Conservation (phyloP, 2,113 vertebrate genomes). For the Marcusenius ussheri region DNA sequence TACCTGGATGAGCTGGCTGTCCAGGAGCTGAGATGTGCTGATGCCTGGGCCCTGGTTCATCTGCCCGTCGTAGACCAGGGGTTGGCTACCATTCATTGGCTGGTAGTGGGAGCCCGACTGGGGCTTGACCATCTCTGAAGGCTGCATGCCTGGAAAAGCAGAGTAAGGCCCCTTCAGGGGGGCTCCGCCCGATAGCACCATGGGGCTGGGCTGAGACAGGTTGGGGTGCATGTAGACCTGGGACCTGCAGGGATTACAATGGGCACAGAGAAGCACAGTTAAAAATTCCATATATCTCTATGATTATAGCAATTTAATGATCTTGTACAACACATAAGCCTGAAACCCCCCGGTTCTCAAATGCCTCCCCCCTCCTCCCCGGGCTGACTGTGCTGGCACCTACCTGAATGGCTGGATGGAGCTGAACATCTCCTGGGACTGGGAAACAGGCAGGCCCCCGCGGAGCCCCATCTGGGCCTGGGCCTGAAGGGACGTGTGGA, state of each 20-base stretch:
- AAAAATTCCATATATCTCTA: background rate
- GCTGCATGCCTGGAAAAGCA: constrained; percentile 88
- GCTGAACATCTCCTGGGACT: constrained; percentile 97
- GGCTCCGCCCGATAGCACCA: constrained; percentile 88
- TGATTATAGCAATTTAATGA: background rate
- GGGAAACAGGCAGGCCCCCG: constrained; percentile 87
- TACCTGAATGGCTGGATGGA: constrained; percentile 94
- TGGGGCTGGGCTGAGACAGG: constrained; percentile 85
- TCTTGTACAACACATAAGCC: background rate
- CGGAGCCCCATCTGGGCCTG: constrained; percentile 90
- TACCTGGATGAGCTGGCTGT: constrained; percentile 96
- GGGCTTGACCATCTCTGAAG: constrained; percentile 89
- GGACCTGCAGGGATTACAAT: constrained; percentile 61
- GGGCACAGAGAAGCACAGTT: background rate
- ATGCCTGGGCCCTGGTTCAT: constrained; percentile 82
- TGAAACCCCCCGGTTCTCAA: background rate
- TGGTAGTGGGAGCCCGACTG: constrained; percentile 92
- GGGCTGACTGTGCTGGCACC: background rate
- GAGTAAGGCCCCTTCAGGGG: constrained; percentile 89
- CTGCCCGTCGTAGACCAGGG: constrained; percentile 84
- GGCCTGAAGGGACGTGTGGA: constrained; percentile 94
- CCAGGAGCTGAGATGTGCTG: constrained; percentile 93
- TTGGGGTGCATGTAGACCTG: constrained; percentile 98
- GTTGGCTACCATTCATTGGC: constrained; percentile 86
- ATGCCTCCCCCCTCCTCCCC: background rate